Evolutionary conservation across 2,888 invertebrate species (phyloP), one percentile per base, ranked within the genome.

Genomic region (Ennomos erosarius): DNA sequence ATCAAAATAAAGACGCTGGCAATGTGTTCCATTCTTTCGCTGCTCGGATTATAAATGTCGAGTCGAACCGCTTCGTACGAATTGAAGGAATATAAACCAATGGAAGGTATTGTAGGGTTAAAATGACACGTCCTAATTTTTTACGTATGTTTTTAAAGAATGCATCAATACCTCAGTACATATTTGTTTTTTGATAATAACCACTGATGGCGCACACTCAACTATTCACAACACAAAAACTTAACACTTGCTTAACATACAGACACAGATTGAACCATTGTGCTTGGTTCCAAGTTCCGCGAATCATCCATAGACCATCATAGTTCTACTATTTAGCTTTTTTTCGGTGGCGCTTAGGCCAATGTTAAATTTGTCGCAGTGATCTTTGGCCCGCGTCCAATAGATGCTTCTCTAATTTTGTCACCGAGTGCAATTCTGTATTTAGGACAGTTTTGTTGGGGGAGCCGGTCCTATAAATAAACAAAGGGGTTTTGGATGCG

Each of bases 401-500:
- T 68, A 74, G 70, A 87, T 88, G 81, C 84, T 82, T 85, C 83
- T 76, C 76, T 82, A 87, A 86, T 89, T 88, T 75, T 87, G 89
- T 89, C 87, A 76, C 84, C 74, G 80, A 76, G 71, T 87, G 87
- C 87, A 82, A 83, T 87, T 85, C 84, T 82, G 85, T 81, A 89
- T 89, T 84, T 81, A 85, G 88, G 85, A 84, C 87, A 81, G 75
- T 80, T 87, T 86, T 82, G 79, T 83, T 81, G 83, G 87, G 87
- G 88, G 84, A 81, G 70, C 57, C 58, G 51, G 26, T n/a, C 16
- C 56, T 72, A 74, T 68, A 74, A 78, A 79, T 84, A 82, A 26
- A 75, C 69, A 46, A 34, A 59, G 50, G 55, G 51, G 44, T 64
- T 64, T 51, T 46, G 13, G 48, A 39, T 45, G 37, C 33, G 50